These are phyloP conservation scores for Bombyx mandarina DNA, from an alignment of 1,140 invertebrate species.

Conservation along the genomic window DNA sequence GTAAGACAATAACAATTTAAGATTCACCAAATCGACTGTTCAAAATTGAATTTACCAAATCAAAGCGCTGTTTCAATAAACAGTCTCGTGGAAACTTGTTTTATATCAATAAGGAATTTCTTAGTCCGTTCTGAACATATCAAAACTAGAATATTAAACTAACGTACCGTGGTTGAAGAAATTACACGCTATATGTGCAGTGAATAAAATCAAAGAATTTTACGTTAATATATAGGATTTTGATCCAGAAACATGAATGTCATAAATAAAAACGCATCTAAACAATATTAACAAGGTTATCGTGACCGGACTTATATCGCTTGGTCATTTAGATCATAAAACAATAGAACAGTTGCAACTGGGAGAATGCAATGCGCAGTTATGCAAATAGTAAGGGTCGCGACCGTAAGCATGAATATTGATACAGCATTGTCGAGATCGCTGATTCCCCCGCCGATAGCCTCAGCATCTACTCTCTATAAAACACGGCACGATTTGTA, in stretches of 20 bases:
- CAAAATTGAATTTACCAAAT: slow-evolving; percentile 14
- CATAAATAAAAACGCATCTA: slow-evolving; percentile 9
- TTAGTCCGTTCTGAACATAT: no score
- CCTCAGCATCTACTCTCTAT: slow-evolving; percentile 47
- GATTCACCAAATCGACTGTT: slow-evolving; percentile 11
- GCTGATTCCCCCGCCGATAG: slow-evolving; percentile 54
- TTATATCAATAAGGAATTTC: no score
- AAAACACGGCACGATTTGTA: slow-evolving; percentile 46
- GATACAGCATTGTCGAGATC: slow-evolving; percentile 65
- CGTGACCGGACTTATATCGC: slow-evolving; percentile 58
- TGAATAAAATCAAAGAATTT: no score
- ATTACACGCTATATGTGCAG: no score
- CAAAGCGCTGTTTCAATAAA: slow-evolving; percentile 6
- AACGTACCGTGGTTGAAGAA: no score
- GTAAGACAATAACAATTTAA: slow-evolving; percentile 16
- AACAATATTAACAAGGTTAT: slow-evolving; percentile 34
- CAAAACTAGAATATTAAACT: no score
- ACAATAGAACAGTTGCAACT: slow-evolving; percentile 63
- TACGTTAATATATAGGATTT: no score
- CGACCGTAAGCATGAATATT: slow-evolving; percentile 67
- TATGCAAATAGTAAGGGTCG: slow-evolving; percentile 63
- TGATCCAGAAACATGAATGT: no score
- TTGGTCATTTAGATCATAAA: slow-evolving; percentile 69
- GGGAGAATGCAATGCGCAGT: slow-evolving; percentile 60
- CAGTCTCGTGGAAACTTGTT: neutral